Base-by-base conservation (phyloP, 2,888 invertebrate species). In the Octonoba sinensis region DNA sequence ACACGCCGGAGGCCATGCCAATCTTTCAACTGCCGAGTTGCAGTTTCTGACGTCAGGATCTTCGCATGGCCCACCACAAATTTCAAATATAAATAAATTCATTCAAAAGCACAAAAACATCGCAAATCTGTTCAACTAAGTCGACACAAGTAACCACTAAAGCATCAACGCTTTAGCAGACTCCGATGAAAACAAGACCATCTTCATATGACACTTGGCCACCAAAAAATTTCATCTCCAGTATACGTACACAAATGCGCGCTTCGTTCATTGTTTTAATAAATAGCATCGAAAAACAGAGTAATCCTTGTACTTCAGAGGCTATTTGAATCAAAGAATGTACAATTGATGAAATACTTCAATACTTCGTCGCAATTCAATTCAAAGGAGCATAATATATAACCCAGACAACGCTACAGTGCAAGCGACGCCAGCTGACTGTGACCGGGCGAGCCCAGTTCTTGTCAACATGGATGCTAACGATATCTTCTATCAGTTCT, bases 371-470 rank as follows among this genome's bases (percentile, higher is more conserved):
- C 11, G 44, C 15, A 36, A n/a, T 44, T 27, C 24, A 66, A 65
- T 51, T 36, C 66, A 64, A 13, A 49, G 49, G 65, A 49, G 65
- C 46, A 65, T 65, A 8, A 22, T 54, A 56, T 51, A 66, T 49
- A 67, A 74, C 59, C 81, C 75, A 82, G 81, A 82, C 81, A 65
- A 70, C 62, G 70, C 60, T 69, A 82, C 64, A 65, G 64, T 72
- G 62, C 72, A 72, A 78, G 71, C 71, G 72, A 78, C 81, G 81
- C 81, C 81, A 82, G 81, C 81, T 82, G 81, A 82, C 81, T 74
- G 64, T 59, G 57, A 82, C 81, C 81, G 81, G 69, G 81, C 81
- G 74, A 82, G 81, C 81, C 74, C 70, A 82, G 81, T 75, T 82
- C 81, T 81, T 82, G 81, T 82, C 74, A 82, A 82, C 81, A 82